Percentiles rank a stretch among this genome's conserved stretches.
phyloP scores from a whole-genome alignment of 2,113 vertebrate genomes.

The Pelmatolapia mariae region DNA sequence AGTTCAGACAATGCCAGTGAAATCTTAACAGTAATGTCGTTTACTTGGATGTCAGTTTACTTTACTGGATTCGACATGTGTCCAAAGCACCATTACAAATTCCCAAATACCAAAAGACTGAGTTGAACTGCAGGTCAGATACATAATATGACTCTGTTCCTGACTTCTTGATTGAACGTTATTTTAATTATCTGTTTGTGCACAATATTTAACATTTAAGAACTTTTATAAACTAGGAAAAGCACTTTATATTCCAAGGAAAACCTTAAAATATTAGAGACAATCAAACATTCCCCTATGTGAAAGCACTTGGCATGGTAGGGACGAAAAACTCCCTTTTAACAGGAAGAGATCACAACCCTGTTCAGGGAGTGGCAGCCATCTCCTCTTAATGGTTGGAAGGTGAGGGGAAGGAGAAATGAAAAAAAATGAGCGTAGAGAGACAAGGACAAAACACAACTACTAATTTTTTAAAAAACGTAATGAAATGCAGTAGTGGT shows the following conservation, averaged over 20 bases:
- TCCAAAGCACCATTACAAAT: neutral
- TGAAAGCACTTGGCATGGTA: neutral
- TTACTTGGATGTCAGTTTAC: neutral
- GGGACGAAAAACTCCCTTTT: neutral
- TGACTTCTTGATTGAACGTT: neutral
- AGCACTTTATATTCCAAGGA: neutral
- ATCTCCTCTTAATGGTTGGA: neutral
- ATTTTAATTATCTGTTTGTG: neutral
- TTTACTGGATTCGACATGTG: neutral
- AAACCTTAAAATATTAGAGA: neutral
- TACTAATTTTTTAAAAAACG: accelerated
- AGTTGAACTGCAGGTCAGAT: neutral
- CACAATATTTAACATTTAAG: neutral
- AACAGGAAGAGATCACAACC: neutral
- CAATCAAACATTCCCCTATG: neutral
- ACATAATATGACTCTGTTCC: neutral
- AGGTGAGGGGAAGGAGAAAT: neutral
- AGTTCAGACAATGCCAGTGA: neutral
- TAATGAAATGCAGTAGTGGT: neutral
- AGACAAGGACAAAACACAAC: neutral
- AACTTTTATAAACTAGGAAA: neutral
- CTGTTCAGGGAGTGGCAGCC: neutral
- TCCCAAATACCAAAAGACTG: neutral
- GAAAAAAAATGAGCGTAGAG: neutral
- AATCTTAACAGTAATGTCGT: neutral